phyloP scores from a whole-genome alignment of 2,113 vertebrate genomes.

The Leucosticte australis region DNA sequence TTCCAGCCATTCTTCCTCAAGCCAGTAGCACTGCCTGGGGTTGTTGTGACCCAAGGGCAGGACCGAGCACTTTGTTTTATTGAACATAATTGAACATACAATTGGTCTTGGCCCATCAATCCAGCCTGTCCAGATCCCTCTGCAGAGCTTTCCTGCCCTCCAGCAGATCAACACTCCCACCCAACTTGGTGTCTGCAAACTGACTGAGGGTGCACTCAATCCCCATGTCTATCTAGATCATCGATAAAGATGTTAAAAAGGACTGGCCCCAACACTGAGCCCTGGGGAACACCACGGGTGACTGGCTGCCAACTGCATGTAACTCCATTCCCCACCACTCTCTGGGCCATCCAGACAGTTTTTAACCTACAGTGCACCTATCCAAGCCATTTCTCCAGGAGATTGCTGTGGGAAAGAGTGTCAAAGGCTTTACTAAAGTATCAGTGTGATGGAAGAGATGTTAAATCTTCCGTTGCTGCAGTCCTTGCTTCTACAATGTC shows the following conservation, averaged over 20 bases:
- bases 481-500: neutral
- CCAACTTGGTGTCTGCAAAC: neutral
- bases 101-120: accelerated
- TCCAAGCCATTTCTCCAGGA: neutral
- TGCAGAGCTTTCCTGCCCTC: neutral
- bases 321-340: neutral
- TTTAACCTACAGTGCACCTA: neutral
- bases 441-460: neutral
- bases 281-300: neutral
- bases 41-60: neutral
- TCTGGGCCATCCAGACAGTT: neutral
- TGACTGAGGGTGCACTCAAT: neutral
- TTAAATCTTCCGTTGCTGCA: neutral
- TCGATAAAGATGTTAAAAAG: neutral
- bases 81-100: neutral
- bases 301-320: neutral
- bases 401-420: neutral
- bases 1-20: neutral
- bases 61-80: neutral
- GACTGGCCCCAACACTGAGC: neutral
- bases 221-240: neutral
- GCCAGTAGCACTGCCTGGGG: neutral
- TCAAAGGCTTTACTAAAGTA: neutral
- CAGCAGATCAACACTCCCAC: neutral
- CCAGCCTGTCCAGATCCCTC: neutral